Evolutionary conservation across 2,113 vertebrate genomes (phyloP).

Genomic region (Solea solea): DNA sequence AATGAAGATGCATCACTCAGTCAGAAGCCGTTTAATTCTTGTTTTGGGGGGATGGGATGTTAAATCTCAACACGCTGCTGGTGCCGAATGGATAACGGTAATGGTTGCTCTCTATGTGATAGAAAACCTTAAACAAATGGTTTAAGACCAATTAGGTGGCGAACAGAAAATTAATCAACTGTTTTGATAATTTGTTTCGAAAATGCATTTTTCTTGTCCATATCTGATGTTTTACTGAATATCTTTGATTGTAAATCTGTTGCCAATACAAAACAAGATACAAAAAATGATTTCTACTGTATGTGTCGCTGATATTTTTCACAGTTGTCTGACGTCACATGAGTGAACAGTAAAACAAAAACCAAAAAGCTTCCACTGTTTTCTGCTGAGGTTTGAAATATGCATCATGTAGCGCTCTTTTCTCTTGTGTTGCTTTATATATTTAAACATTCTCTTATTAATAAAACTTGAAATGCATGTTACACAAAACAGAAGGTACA

Average conservation of each 20-base stretch:
- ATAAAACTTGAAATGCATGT: background rate
- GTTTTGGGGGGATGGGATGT: background rate
- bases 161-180: too few species aligned
- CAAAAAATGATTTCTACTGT: background rate
- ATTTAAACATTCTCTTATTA: too few species aligned
- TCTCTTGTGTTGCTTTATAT: too few species aligned
- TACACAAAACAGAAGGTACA: background rate
- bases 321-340: too few species aligned
- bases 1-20: background rate
- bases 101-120: background rate
- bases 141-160: background rate
- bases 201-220: background rate
- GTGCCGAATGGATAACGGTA: background rate
- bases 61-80: background rate
- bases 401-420: background rate
- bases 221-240: background rate
- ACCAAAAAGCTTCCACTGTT: background rate
- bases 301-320: too few species aligned
- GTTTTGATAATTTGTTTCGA: too few species aligned
- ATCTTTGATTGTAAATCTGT: background rate
- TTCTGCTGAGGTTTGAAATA: background rate
- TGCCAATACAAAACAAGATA: background rate
- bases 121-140: background rate
- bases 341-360: background rate
- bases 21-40: background rate